phyloP scores from a whole-genome alignment of 2,797 vertebrate genomes.

The Aldrovandia affinis region DNA sequence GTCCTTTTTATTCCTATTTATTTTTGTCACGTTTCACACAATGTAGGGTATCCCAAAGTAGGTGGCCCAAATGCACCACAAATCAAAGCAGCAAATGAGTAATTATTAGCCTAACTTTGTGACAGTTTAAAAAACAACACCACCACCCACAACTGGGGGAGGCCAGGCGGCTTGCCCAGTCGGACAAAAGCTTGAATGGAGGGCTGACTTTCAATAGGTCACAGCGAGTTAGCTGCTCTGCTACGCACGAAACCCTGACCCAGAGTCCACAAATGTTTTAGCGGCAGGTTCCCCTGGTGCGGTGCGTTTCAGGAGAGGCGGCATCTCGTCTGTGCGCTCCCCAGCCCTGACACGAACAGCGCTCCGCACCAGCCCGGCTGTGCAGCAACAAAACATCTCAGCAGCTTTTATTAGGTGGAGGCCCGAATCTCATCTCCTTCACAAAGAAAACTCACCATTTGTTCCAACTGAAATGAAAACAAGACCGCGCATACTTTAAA shows the following conservation, averaged over 20 bases:
- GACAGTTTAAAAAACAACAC: too few species aligned
- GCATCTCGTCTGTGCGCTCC: too few species aligned
- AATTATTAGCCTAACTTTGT: too few species aligned
- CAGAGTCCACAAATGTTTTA: too few species aligned
- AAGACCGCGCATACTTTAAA: too few species aligned
- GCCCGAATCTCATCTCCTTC: not conserved
- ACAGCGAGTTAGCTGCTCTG: conserved; percentile 25
- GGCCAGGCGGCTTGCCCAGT: too few species aligned
- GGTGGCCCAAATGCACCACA: not conserved
- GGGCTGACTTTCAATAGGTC: conserved; percentile 32
- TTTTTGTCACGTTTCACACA: not conserved
- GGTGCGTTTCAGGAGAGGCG: too few species aligned
- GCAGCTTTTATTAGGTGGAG: not conserved
- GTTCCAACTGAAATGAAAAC: not conserved
- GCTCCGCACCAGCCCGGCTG: too few species aligned
- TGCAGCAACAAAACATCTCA: not conserved
- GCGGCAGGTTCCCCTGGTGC: too few species aligned
- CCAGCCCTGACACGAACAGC: too few species aligned
- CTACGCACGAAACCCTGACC: too few species aligned
- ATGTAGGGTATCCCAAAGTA: not conserved
- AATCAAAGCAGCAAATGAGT: not conserved
- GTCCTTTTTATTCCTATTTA: not conserved
- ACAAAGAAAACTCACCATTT: not conserved
- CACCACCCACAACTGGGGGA: too few species aligned
- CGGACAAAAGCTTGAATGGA: not conserved